These are phyloP conservation scores for Scaeva pyrastri DNA, from an alignment of 2,888 invertebrate genomes.

Conservation along the genomic window DNA sequence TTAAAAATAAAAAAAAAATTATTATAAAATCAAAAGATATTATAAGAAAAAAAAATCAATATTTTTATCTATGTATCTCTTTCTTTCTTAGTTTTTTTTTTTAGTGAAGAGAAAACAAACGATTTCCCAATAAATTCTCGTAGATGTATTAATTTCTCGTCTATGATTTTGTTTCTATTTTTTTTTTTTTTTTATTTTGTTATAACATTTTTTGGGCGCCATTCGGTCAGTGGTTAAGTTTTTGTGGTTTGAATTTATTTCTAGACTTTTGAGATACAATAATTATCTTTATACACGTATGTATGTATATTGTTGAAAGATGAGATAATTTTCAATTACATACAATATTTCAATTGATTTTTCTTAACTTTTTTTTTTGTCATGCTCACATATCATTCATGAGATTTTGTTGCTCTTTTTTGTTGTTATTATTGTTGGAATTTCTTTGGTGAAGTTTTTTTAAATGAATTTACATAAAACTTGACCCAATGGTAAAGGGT, in stretches of 20 bases:
- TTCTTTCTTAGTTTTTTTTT: background rate
- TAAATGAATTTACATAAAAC: slow-evolving; percentile 26
- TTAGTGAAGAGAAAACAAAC: slow-evolving; percentile 23
- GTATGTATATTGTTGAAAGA: slow-evolving; percentile 18
- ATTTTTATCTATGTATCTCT: background rate
- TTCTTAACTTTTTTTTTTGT: background rate
- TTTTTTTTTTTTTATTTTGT: slow-evolving; percentile 4
- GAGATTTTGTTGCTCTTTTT: slow-evolving; percentile 11
- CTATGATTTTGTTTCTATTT: background rate
- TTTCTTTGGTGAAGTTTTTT: background rate
- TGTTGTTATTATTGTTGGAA: no score
- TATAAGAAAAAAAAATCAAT: slow-evolving; percentile 1
- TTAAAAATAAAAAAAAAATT: background rate
- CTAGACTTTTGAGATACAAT: slow-evolving; percentile 31
- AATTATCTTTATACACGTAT: background rate
- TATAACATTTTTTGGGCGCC: slow-evolving; percentile 44
- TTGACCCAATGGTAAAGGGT: slow-evolving; percentile 27
- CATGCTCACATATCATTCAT: slow-evolving; percentile 22
- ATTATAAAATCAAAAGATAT: slow-evolving; percentile 34
- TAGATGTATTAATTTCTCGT: background rate
- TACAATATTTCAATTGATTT: slow-evolving; percentile 62
- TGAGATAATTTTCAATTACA: slow-evolving; percentile 62
- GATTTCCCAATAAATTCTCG: slow-evolving; percentile 21
- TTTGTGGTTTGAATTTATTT: slow-evolving; percentile 20
- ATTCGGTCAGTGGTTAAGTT: slow-evolving; percentile 38